Evolutionary conservation across 2,797 vertebrate species (phyloP).

Genomic region (Odontamblyopus rebecca): DNA sequence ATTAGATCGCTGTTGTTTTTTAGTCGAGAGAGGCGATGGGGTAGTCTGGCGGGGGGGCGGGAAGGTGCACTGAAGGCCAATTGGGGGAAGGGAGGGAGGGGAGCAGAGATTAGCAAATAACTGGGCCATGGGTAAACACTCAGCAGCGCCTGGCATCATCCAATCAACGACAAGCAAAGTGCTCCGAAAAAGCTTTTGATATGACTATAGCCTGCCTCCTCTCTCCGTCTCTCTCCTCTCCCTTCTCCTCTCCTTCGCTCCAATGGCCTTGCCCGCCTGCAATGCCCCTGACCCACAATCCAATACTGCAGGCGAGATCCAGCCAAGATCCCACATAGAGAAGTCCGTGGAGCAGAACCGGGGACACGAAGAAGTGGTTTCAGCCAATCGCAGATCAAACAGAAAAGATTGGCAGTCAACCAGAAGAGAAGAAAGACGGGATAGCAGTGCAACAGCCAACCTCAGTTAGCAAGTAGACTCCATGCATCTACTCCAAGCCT

Average conservation of each 20-base stretch:
- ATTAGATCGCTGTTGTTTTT: constrained; percentile 73
- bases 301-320: constrained; percentile 43
- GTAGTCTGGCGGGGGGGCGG: constrained; percentile 36
- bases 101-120: constrained; percentile 71
- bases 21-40: constrained; percentile 49
- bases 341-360: constrained; percentile 42
- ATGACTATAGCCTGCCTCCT: constrained; percentile 47
- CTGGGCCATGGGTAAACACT: constrained; percentile 78
- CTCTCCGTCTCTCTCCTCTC: constrained; percentile 4
- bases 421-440: constrained; percentile 35
- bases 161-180: constrained; percentile 66
- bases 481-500: constrained; percentile 35
- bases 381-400: constrained; percentile 44
- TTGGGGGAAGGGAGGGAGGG: constrained; percentile 51
- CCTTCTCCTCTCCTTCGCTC: constrained; percentile 50
- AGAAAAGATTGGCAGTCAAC: constrained; percentile 38
- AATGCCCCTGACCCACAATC: constrained; percentile 66
- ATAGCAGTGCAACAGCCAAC: constrained; percentile 33
- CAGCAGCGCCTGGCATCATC: constrained; percentile 52
- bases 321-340: constrained; percentile 50
- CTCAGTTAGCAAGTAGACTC: constrained; percentile 5
- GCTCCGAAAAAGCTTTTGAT: constrained; percentile 62
- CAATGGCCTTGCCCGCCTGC: constrained; percentile 60
- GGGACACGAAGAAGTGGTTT: constrained; percentile 38
- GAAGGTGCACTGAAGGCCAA: constrained; percentile 61